phyloP scores from a whole-genome alignment of 2,888 invertebrate genomes.

The Brassicogethes aeneus region DNA sequence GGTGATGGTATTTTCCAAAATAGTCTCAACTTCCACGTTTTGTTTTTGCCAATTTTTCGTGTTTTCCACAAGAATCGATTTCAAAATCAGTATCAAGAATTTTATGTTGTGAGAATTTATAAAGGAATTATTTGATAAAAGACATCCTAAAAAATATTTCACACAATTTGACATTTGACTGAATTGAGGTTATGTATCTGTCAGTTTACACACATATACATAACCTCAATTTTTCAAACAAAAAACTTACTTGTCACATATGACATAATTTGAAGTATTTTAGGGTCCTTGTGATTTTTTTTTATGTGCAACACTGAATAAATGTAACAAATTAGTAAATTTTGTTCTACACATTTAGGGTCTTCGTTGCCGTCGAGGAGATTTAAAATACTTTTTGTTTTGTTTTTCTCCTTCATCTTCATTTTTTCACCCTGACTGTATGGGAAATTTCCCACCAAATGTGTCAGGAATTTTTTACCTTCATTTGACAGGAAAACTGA shows the following conservation, averaged over 20 bases:
- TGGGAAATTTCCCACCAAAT: slow-evolving; percentile 51
- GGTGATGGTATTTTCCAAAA: slow-evolving; percentile 19
- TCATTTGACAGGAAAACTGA: slow-evolving; percentile 46
- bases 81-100: slow-evolving; percentile 20
- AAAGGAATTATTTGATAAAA: slow-evolving; percentile 17
- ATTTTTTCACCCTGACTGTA: slow-evolving; percentile 42
- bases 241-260: slow-evolving; percentile 44
- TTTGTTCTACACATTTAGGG: slow-evolving; percentile 45
- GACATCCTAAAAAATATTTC: slow-evolving; percentile 18
- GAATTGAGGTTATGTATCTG: no score
- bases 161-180: no score
- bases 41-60: slow-evolving; percentile 20
- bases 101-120: slow-evolving; percentile 15
- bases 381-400: slow-evolving; percentile 38
- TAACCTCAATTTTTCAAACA: background rate
- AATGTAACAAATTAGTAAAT: slow-evolving; percentile 45
- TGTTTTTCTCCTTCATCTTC: slow-evolving; percentile 30
- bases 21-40: slow-evolving; percentile 18
- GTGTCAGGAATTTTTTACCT: slow-evolving; percentile 45
- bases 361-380: slow-evolving; percentile 37
- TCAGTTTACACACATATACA: background rate
- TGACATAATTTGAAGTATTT: slow-evolving; percentile 40
- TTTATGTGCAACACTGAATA: slow-evolving; percentile 44
- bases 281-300: slow-evolving; percentile 36
- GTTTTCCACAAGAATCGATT: slow-evolving; percentile 20